Evolutionary conservation across 92 coral and sea anemone genomes (phyloP).

Genomic region (Muricea muricata): DNA sequence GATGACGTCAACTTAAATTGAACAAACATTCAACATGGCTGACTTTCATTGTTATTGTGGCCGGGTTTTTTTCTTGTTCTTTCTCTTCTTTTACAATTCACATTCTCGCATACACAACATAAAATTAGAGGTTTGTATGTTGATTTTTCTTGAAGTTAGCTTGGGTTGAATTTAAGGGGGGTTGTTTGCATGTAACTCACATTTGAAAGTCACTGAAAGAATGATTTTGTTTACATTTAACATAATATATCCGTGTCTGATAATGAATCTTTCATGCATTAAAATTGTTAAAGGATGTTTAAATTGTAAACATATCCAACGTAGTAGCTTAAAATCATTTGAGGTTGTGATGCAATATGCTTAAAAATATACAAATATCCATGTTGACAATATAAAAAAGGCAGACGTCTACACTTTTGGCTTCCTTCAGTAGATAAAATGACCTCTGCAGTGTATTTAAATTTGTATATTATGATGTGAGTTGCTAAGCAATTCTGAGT

Average conservation of each 20-base stretch:
- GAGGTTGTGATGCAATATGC: too few relatives aligned
- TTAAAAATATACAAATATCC: too few relatives aligned
- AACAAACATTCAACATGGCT: constrained; percentile 3
- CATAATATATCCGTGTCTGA: too few relatives aligned
- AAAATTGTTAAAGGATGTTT: not conserved
- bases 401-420: too few relatives aligned
- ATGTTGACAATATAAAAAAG: too few relatives aligned
- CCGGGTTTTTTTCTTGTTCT: not conserved
- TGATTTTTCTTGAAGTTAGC: not conserved
- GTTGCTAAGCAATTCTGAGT: too few relatives aligned
- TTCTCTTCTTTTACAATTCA: not conserved
- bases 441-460: too few relatives aligned
- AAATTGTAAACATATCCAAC: not conserved
- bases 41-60: not conserved
- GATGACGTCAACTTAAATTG: constrained; percentile 2
- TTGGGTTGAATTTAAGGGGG: not conserved
- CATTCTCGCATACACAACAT: constrained; percentile 27
- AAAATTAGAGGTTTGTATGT: constrained; percentile 32
- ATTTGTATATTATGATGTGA: too few relatives aligned
- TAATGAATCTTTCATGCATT: too few relatives aligned
- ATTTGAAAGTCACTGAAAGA: not conserved
- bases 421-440: too few relatives aligned
- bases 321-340: not conserved
- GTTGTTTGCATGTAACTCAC: not conserved
- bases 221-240: too few relatives aligned